Conservation (phyloP, 2,797 vertebrate species). For the Aldrovandia affinis region DNA sequence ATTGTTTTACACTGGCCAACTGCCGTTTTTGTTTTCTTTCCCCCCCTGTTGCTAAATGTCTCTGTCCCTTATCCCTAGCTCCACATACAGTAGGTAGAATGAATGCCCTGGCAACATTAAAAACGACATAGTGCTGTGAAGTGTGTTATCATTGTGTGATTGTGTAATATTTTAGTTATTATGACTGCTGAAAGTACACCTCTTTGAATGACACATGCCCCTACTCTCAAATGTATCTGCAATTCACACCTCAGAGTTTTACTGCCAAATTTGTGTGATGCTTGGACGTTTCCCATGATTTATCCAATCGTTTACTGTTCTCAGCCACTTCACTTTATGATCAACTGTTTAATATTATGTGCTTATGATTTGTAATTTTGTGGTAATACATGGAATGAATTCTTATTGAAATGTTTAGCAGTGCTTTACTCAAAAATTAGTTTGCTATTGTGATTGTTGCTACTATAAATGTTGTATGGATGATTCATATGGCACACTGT, state of each 20-base stretch:
- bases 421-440: neutral
- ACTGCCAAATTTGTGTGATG: neutral
- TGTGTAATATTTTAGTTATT: neutral
- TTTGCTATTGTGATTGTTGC: neutral
- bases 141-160: neutral
- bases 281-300: neutral
- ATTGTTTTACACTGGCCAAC: neutral
- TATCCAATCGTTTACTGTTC: neutral
- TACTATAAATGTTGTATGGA: neutral
- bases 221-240: neutral
- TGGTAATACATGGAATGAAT: neutral
- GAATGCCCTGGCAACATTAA: neutral
- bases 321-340: neutral
- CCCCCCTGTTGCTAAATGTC: neutral
- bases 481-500: neutral
- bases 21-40: neutral
- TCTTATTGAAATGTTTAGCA: neutral
- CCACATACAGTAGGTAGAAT: neutral
- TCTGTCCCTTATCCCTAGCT: neutral
- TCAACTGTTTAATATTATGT: neutral
- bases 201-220: neutral
- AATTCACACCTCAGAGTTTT: neutral
- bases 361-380: neutral
- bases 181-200: neutral
- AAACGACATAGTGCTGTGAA: neutral